Evolutionary conservation across 2,888 invertebrate genomes (phyloP), one percentile per base, ranked within the genome.

Genomic region (Drosophila paramelanica): DNA sequence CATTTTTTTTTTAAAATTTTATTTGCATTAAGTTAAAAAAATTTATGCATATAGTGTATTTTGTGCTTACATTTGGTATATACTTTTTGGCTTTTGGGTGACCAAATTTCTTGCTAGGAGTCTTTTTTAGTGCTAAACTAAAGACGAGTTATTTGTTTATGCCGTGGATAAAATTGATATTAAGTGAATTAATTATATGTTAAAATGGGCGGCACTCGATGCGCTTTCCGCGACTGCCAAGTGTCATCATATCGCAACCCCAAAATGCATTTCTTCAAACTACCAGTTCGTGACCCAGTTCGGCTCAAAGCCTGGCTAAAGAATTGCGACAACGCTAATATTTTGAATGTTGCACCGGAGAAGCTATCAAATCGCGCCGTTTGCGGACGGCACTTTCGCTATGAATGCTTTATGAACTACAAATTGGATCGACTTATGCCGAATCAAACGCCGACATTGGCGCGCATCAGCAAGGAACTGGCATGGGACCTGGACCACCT

Each of bases 311-410:
- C 74, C 27, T 92, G 92, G 92, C 43, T 89, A 0, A 62, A 69
- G 31, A 76, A 88, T 56, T 80, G 89, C 4, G 66, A 83, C 23
- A 84, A 73, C 36, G 51, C 73, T 1, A 11, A 68, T 1, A 64
- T 91, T 42, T 58, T 91, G 11, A 80, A 91, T 13, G 71, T 93
- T 36, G 89, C 93, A 1, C 79, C 83, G 23, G 89, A 89, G 23
- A 93, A 93, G 74, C 85, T 93, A 10, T 88, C 91, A 41, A 94
- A 94, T 79, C 93, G 93, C 78, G 92, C 93, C 0, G 88, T 94
- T 7, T 94, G 94, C 80, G 93, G 93, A 11, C 74, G 92, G 4
- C 94, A 94, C 79, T 94, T 94, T 81, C 93, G 93, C 57, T 88
- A 91, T 11, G 92, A 92, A 68, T 93, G 91, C 73, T 94, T 93